phyloP scores from a whole-genome alignment of 2,797 vertebrate species.

The Argya squamiceps region DNA sequence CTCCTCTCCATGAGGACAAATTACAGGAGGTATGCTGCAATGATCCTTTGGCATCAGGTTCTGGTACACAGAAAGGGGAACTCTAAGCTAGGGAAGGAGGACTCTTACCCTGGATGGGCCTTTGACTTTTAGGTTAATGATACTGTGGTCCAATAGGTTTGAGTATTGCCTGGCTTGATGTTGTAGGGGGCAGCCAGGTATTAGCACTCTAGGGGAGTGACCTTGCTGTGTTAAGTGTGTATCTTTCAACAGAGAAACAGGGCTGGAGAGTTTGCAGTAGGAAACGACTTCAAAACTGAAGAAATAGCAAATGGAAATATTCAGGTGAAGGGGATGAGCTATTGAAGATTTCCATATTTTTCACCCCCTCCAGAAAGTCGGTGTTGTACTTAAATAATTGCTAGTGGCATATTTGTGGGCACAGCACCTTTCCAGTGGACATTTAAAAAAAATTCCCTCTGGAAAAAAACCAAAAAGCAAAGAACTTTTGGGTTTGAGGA shows the following conservation, averaged over 20 bases:
- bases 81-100: not conserved
- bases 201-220: not conserved
- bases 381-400: not conserved
- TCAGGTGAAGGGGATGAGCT: not conserved
- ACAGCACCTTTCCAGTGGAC: not conserved
- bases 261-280: not conserved
- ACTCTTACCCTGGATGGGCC: fast-evolving
- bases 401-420: not conserved
- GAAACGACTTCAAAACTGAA: not conserved
- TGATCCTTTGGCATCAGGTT: not conserved
- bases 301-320: not conserved
- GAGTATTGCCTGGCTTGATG: not conserved
- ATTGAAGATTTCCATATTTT: not conserved
- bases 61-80: not conserved
- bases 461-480: not conserved
- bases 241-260: not conserved
- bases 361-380: fast-evolving
- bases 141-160: not conserved
- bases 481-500: not conserved
- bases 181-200: fast-evolving
- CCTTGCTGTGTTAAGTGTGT: not conserved
- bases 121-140: not conserved
- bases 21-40: not conserved
- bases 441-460: not conserved
- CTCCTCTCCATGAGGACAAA: not conserved